Percentiles rank a stretch among this genome's conserved stretches.
Conservation (phyloP, 2,888 invertebrate species). For the Siphlonurus alternatus region DNA sequence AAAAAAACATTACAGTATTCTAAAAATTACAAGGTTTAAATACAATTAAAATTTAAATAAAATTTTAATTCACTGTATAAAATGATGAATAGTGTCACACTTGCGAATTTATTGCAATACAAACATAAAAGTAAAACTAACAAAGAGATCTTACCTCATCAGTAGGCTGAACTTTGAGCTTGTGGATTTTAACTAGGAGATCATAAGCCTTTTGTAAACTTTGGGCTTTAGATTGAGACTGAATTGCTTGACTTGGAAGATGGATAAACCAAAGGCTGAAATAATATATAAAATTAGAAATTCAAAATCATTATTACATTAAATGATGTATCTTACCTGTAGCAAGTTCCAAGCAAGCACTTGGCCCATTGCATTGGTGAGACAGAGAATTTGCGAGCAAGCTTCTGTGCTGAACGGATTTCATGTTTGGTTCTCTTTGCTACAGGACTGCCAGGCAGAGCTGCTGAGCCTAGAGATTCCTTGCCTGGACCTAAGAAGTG, state of each 20-base stretch:
- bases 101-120: constrained; percentile 5
- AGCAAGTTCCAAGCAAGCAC: constrained; percentile 72
- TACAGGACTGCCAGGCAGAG: constrained; percentile 71
- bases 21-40: too few relatives aligned
- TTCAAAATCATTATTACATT: background rate
- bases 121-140: background rate
- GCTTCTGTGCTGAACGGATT: constrained; percentile 77
- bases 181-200: constrained; percentile 72
- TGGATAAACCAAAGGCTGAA: constrained; percentile 87
- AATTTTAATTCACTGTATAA: too few relatives aligned
- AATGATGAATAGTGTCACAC: too few relatives aligned
- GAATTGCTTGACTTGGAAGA: constrained; percentile 66
- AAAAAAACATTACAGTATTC: too few relatives aligned
- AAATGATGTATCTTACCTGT: constrained; percentile 32
- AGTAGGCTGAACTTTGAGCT: constrained; percentile 60
- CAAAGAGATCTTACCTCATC: constrained; percentile 53
- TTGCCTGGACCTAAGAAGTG: constrained; percentile 17
- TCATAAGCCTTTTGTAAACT: constrained; percentile 68
- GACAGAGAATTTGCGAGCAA: constrained; percentile 42
- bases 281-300: constrained; percentile 22
- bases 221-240: constrained; percentile 48
- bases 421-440: constrained; percentile 90
- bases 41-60: too few relatives aligned
- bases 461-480: constrained; percentile 20
- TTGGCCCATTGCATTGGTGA: constrained; percentile 86